These are phyloP conservation scores for Castor canadensis DNA, from an alignment of 2,113 vertebrate species.

Conservation along the genomic window DNA sequence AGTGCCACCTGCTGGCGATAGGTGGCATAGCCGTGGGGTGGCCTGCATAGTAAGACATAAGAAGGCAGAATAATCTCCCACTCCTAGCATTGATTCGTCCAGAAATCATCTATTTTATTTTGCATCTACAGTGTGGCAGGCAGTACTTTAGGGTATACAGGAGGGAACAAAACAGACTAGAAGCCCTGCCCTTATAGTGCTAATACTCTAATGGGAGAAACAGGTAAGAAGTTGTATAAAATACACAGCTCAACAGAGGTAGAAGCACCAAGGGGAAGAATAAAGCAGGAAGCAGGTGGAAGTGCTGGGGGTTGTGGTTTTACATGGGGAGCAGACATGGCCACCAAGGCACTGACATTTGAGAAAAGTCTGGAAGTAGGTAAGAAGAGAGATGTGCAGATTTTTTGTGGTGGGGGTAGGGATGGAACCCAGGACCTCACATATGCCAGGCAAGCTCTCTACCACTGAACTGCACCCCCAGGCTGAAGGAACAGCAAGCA, in stretches of 20 bases:
- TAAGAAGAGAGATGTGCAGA: not conserved
- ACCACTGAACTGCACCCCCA: not conserved
- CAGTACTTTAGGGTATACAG: not conserved
- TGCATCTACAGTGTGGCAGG: not conserved
- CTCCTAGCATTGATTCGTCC: not conserved
- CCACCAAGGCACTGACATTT: not conserved
- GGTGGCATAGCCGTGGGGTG: not conserved
- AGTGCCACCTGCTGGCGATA: slow-evolving; percentile 41
- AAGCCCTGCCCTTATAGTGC: not conserved
- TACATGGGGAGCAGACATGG: not conserved
- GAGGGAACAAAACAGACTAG: not conserved
- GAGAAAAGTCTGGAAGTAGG: not conserved
- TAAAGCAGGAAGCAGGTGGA: not conserved
- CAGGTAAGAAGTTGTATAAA: not conserved
- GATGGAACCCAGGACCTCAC: no score
- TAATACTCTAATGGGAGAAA: not conserved
- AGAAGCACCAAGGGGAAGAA: not conserved
- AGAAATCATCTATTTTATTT: not conserved
- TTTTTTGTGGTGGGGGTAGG: not conserved
- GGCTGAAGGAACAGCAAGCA: not conserved
- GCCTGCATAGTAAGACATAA: not conserved
- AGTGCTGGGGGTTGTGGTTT: not conserved
- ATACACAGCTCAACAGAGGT: no score
- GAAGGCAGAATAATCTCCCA: not conserved
- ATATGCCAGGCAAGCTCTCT: no score